Base-by-base conservation (phyloP, 2,113 vertebrate species). In the Nansenia antarctica region DNA sequence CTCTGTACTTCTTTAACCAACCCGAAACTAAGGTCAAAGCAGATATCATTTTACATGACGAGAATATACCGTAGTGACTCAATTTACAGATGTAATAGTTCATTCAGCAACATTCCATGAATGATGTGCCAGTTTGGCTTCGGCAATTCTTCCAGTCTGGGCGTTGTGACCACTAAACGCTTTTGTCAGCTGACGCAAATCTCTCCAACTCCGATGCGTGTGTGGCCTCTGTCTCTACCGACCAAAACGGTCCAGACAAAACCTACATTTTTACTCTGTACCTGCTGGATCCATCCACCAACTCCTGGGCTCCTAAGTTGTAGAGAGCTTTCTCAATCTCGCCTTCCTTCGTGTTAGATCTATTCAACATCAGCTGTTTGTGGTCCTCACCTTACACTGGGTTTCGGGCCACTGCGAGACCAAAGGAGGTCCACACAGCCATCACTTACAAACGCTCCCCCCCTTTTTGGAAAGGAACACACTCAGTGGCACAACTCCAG, bases 401-500 rank as follows among this genome's bases (percentile, higher is more conserved):
- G 62, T 73, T 64, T 79, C n/a, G n/a, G 58, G 57, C 9, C 14
- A 1, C 70, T 78, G 78, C 78, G 64, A 77, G 70, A 83, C 59
- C 62, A 62, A 77, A 85, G 77, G 60, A 73, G 72, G n/a, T n/a
- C n/a, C n/a, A n/a, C 74, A 34, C 70, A 64, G 74, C 77, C 68
- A 84, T 85, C 74, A 45, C 74, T 79, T 74, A 72, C 74, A 22
- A 81, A 80, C n/a, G n/a, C n/a, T 62, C 70, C 62, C 62, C 84
- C 70, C 74, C 79, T 76, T 82, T 78, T 78, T 72, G 69, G 68
- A 85, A 77, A 79, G 74, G 55, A 77, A 54, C 79, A 53, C 68
- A 79, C 81, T 47, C 92, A 87, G 91, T 95, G 94, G 95, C 94
- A 89, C 90, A 68, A 59, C 87, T 87, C 91, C 93, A 94, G 87